Conservation (phyloP, 2,888 invertebrate genomes). For the Nomada goodeniana region DNA sequence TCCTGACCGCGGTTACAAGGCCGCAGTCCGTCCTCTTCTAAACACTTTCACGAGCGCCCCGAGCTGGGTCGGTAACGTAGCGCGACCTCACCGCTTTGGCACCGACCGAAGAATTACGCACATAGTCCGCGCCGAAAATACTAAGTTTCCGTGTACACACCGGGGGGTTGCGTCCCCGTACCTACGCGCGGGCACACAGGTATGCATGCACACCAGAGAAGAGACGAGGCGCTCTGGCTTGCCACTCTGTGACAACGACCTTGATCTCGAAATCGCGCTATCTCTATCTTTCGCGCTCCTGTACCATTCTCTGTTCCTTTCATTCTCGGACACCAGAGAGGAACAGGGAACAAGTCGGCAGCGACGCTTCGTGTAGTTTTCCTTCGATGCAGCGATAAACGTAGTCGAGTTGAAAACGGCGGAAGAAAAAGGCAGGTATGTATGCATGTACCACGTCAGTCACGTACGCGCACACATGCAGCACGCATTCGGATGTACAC, state of each 20-base stretch:
- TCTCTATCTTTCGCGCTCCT: conserved; percentile 10
- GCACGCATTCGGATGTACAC: not conserved
- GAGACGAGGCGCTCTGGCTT: conserved; percentile 11
- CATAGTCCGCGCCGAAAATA: conserved; percentile 8
- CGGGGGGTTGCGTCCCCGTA: not conserved
- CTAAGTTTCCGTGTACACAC: conserved; percentile 19
- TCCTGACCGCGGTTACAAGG: conserved; percentile 51
- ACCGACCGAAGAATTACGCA: conserved; percentile 5
- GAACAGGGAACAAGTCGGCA: conserved; percentile 11
- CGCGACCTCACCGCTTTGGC: not conserved
- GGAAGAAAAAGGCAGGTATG: not conserved
- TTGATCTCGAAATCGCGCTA: conserved; percentile 68
- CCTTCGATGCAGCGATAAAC: conserved; percentile 27
- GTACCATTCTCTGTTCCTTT: not conserved
- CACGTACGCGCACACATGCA: conserved; percentile 1
- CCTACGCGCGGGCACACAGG: not conserved
- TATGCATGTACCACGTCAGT: not conserved
- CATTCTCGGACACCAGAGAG: not conserved
- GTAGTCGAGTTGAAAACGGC: conserved; percentile 21
- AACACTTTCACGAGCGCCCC: conserved; percentile 32
- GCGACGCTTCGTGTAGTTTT: conserved; percentile 42
- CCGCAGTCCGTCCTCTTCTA: conserved; percentile 22
- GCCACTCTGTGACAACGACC: conserved; percentile 57
- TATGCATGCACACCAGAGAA: too few species aligned
- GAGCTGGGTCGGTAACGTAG: conserved; percentile 11